Evolutionary conservation across 2,888 invertebrate species (phyloP), one percentile per base, ranked within the genome.

Genomic region (Apantesis nais): DNA sequence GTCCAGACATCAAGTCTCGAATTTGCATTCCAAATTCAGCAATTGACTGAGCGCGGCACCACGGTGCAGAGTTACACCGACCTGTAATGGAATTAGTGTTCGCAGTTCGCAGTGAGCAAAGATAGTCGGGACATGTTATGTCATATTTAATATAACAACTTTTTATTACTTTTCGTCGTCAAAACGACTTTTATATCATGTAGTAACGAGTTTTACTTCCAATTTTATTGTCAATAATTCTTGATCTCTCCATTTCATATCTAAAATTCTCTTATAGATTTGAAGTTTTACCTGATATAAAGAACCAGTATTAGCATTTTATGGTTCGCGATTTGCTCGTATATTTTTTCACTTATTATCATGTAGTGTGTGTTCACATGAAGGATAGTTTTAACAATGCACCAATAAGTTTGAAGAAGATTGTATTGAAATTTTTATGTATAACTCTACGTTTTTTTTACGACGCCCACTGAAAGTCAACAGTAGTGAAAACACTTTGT

Each of bases 21-120:
- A 91, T 92, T 90, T 91, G 90, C 90, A 92, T 92, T 86, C 90
- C 89, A 92, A 91, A 92, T 92, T 89, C 89, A 84, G 83, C 90
- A 89, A 92, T 91, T 91, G 92, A 91, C 89, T 87, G 87, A 87
- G 86, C 83, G 80, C 86, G 85, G 79, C 81, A 75, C 82, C 78
- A 75, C 68, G 69, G 63, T 68, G 37, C 71, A 0, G 71, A 69
- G 48, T 88, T 70, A 88, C 89, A 92, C 90, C 82, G 85, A 71
- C 39, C 0, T 62, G 84, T 80, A 84, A 80, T 70, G 67, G 29
- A 71, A 75, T 74, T 72, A 72, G 39, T 61, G 71, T 25, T 72
- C n/a, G 55, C 16, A 37, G 71, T 25, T 72, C n/a, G 55, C 16
- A 37, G 4, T 66, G 11, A 8, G 55, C 9, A 44, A 52, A 64